Percentiles rank a stretch among this genome's conserved stretches.
These are phyloP conservation scores for Colostygia pectinataria DNA, from an alignment of 2,888 invertebrate species.

Conservation along the genomic window DNA sequence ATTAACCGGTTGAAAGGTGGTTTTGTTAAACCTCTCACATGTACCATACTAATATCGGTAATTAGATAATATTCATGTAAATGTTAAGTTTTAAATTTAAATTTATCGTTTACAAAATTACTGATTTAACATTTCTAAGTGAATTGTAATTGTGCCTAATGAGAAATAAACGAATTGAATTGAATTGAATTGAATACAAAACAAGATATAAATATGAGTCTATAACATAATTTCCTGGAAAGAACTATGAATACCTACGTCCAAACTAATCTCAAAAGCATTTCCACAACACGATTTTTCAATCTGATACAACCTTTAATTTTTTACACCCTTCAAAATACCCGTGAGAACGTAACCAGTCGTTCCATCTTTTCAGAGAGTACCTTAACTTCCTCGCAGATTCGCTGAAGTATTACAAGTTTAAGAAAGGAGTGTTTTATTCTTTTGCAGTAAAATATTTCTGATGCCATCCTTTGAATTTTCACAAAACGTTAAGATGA, in stretches of 20 bases:
- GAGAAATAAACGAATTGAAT: too few species aligned
- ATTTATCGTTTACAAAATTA: too few species aligned
- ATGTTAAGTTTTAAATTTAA: too few species aligned
- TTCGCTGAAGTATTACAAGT: slow-evolving; percentile 56
- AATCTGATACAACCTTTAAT: slow-evolving; percentile 50
- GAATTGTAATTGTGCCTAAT: too few species aligned
- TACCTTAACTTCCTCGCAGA: slow-evolving; percentile 52
- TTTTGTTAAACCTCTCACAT: too few species aligned
- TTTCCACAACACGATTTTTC: slow-evolving; percentile 45
- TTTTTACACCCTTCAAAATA: slow-evolving; percentile 41
- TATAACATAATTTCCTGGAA: too few species aligned
- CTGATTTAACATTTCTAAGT: too few species aligned
- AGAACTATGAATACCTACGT: not conserved
- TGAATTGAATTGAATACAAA: too few species aligned
- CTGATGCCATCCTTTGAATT: slow-evolving; percentile 38
- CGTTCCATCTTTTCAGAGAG: slow-evolving; percentile 33
- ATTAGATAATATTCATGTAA: too few species aligned
- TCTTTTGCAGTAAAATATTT: slow-evolving; percentile 42
- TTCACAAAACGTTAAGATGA: slow-evolving; percentile 41
- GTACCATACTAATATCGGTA: too few species aligned
- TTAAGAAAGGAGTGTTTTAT: slow-evolving; percentile 48
- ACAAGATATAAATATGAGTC: too few species aligned
- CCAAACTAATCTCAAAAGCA: slow-evolving; percentile 8
- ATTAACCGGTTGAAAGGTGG: too few species aligned
- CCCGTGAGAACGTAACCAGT: slow-evolving; percentile 51